Percentiles rank a stretch among this genome's conserved stretches.
Evolutionary conservation across 2,113 vertebrate species (phyloP).

Genomic region (Misgurnus mizolepis): DNA sequence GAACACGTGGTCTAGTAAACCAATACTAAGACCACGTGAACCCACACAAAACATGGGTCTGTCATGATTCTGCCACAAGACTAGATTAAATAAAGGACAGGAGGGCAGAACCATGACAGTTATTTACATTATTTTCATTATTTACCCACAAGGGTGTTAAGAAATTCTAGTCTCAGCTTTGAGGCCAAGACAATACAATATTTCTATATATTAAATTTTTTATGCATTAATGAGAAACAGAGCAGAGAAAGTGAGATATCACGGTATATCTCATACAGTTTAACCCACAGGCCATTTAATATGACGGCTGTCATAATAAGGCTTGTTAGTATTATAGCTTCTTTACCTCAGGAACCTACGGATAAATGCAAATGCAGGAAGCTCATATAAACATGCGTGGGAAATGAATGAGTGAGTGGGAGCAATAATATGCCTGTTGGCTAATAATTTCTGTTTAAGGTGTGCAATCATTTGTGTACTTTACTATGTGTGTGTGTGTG

Average conservation of each 20-base stretch:
- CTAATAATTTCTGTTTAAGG: constrained; percentile 18
- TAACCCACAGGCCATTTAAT: constrained; percentile 33
- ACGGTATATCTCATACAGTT: neutral
- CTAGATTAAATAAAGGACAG: too few species aligned
- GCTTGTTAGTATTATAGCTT: constrained; percentile 6
- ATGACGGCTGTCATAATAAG: neutral
- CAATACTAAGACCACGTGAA: too few species aligned
- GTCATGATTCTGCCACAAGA: too few species aligned
- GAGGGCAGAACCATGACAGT: too few species aligned
- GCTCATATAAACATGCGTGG: constrained; percentile 1
- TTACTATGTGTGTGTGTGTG: neutral
- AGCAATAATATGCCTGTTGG: constrained; percentile 1
- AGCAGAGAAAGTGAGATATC: neutral
- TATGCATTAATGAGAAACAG: too few species aligned
- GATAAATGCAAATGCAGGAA: constrained; percentile 12
- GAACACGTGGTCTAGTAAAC: too few species aligned
- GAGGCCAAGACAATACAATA: neutral
- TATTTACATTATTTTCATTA: too few species aligned
- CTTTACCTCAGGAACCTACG: constrained; percentile 25
- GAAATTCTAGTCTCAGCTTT: neutral
- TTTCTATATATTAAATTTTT: neutral
- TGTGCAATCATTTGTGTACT: neutral
- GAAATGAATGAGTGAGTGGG: constrained; percentile 1
- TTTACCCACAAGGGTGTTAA: neutral
- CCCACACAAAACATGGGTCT: too few species aligned